Evolutionary conservation across 2,888 invertebrate species (phyloP), one percentile per base, ranked within the genome.

Genomic region (Tipula lateralis): DNA sequence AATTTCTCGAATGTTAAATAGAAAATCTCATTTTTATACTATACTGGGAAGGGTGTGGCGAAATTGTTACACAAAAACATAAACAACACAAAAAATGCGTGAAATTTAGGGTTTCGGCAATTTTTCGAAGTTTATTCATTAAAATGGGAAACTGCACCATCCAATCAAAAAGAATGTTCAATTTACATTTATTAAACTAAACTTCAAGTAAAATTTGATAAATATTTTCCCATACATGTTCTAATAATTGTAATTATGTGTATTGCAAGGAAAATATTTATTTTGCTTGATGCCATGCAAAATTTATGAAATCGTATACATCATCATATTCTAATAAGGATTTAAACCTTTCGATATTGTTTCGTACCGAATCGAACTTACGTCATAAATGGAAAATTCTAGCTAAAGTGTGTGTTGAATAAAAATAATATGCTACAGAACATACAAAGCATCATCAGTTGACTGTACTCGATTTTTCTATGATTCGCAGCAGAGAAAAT

Each of bases 401-500:
- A 66, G 66, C 9, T 24, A 66, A 66, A 24, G 66, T 24, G 66
- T n/a, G n/a, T 66, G 66, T 66, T 24, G 24, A 66, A 66, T 66
- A n/a, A 24, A 66, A 66, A 66, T 16, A 66, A 24, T 24, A 66
- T 24, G 24, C 39, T 39, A 39, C 3, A 24, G 9, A 66, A 66
- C 3, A 66, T 24, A 66, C 66, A 66, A 66, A 66, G 66, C 66
- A 66, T 19, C 66, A 66, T n/a, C n/a, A 66, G 66, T 66, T 66
- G 66, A 66, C 66, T 66, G 66, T 66, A 66, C 66, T 19, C 24
- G 19, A 66, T 66, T 66, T 66, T 66, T 66, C 66, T 66, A 24
- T 66, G 2, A 66, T 66, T 66, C 66, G 66, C 66, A 66, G 66
- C 66, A 66, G 66, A 66, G 66, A 66, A 66, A 66, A 66, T 66